Conservation (phyloP, 2,888 invertebrate genomes). For the Mythimna albipuncta region DNA sequence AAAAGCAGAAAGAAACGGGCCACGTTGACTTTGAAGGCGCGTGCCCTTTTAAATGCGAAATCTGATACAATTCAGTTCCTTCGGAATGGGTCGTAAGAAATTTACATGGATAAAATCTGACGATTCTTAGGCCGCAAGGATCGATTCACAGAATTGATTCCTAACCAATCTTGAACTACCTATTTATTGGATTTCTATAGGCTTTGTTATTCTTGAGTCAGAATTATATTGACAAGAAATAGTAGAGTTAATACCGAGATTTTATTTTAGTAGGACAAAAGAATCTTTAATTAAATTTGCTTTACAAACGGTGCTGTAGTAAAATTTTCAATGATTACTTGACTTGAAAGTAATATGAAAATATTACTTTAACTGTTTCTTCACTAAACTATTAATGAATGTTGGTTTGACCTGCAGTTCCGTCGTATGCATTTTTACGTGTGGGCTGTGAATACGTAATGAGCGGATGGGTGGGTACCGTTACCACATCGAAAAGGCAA, state of each 20-base stretch:
- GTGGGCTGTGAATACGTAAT: conserved; percentile 62
- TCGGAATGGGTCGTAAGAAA: conserved; percentile 23
- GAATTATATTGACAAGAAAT: conserved; percentile 10
- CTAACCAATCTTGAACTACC: conserved; percentile 2
- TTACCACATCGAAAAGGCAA: conserved; percentile 61
- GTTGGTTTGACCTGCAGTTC: conserved; percentile 49
- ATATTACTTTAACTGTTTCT: conserved; percentile 11
- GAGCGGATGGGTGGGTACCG: conserved; percentile 54
- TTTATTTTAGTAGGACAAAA: conserved; percentile 13
- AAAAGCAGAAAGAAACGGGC: not conserved
- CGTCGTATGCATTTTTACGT: conserved; percentile 60
- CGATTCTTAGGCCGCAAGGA: conserved; percentile 18
- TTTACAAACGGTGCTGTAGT: conserved; percentile 10
- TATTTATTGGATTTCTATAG: not conserved
- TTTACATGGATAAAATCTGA: conserved; percentile 46
- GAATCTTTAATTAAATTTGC: conserved; percentile 14
- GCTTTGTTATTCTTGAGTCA: conserved; percentile 2
- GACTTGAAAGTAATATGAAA: too few species aligned
- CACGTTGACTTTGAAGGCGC: conserved; percentile 27
- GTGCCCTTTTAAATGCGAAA: conserved; percentile 51
- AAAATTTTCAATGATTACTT: conserved; percentile 12
- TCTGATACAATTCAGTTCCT: conserved; percentile 41
- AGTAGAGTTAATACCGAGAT: not conserved
- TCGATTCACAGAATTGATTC: conserved; percentile 29
- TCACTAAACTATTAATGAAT: conserved; percentile 13